Conservation (phyloP, 2,888 invertebrate species). For the Mythimna ferrago region DNA sequence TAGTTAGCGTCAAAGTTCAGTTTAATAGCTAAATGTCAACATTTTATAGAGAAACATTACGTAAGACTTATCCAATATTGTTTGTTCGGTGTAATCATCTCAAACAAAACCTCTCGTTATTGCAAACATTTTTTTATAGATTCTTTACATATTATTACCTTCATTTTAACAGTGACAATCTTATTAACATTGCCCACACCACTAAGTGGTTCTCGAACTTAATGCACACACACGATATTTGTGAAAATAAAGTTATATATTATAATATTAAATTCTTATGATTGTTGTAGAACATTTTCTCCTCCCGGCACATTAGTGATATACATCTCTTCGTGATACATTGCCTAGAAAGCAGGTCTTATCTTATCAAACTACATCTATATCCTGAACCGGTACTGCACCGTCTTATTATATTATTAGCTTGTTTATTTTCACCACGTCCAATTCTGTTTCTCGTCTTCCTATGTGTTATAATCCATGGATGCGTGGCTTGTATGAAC, state of each 20-base stretch:
- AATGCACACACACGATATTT: background rate
- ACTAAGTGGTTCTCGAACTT: background rate
- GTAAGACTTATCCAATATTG: conserved; percentile 14
- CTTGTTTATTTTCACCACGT: conserved; percentile 14
- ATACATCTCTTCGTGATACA: conserved; percentile 26
- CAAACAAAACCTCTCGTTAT: background rate
- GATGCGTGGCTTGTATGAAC: conserved; percentile 28
- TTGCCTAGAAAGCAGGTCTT: conserved; percentile 40
- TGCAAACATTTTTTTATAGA: conserved; percentile 10
- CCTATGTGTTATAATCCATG: conserved; percentile 51
- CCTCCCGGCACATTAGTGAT: conserved; percentile 14
- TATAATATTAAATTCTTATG: background rate
- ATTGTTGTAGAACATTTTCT: conserved; percentile 19
- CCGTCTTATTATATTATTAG: background rate
- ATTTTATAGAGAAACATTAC: conserved; percentile 5
- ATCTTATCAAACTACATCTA: conserved; percentile 38
- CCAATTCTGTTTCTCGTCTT: conserved; percentile 26
- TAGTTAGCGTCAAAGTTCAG: conserved; percentile 11
- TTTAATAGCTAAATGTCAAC: conserved; percentile 32
- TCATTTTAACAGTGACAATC: background rate
- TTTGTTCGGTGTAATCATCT: conserved; percentile 16
- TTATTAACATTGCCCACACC: conserved; percentile 15
- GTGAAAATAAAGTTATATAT: background rate
- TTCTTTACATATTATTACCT: conserved; percentile 11
- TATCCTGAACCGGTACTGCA: conserved; percentile 27